phyloP scores from a whole-genome alignment of 2,113 vertebrate species.

The Apus apus region DNA sequence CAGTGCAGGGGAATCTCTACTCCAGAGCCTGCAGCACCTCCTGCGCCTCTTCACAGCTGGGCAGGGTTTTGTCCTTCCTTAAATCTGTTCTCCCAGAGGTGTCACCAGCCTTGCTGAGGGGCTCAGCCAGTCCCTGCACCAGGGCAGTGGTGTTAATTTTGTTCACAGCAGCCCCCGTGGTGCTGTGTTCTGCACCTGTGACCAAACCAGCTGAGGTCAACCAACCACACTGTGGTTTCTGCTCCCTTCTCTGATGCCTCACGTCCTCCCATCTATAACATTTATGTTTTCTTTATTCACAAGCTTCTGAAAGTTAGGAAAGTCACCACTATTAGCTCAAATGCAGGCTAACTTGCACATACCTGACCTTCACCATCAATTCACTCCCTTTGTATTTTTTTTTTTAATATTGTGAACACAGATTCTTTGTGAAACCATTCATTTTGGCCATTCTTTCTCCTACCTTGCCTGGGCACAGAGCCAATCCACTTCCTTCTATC shows the following conservation, averaged over 20 bases:
- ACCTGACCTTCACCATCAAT: neutral
- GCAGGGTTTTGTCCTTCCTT: neutral
- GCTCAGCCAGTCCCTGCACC: too few species aligned
- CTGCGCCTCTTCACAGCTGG: neutral
- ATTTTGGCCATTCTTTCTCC: neutral
- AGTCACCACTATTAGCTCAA: neutral
- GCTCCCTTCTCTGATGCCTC: neutral
- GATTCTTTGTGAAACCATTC: neutral
- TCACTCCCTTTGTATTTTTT: neutral
- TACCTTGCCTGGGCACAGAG: neutral
- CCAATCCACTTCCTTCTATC: neutral
- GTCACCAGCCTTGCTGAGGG: too few species aligned
- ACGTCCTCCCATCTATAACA: neutral
- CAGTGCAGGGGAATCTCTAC: accelerated
- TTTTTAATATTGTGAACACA: neutral
- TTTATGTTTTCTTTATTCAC: neutral
- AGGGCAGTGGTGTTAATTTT: too few species aligned
- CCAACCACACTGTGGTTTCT: neutral
- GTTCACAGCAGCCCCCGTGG: neutral
- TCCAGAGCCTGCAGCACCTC: accelerated
- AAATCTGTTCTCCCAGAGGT: neutral
- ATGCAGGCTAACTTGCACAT: neutral
- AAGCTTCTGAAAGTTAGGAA: neutral
- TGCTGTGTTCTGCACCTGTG: neutral
- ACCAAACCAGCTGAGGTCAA: neutral